Base-by-base conservation (phyloP, 2,888 invertebrate genomes). In the Nudaria mundana region DNA sequence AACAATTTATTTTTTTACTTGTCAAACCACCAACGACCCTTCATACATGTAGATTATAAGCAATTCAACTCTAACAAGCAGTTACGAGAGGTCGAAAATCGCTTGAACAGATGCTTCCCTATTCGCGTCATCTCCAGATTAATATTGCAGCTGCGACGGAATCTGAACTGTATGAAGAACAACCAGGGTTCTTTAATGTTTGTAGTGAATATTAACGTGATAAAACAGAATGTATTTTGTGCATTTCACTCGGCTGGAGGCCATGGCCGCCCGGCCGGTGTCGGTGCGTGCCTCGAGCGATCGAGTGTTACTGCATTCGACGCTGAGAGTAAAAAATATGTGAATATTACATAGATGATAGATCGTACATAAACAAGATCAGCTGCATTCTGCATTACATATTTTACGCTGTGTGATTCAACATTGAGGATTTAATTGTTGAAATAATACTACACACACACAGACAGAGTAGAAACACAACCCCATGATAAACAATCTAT, bases 211-310 rank as follows among this genome's bases (percentile, higher is more conserved):
- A 58, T 66, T 77, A 77, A 77, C 69, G 74, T 81, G 82, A 83
- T 84, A 84, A 84, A 82, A 76, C 75, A 71, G 76, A 84, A 84
- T 84, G 82, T 79, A 83, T 85, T 82, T 84, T 83, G 82, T 83
- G 83, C 83, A 83, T 83, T 82, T 84, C 73, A 79, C 71, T 76
- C 66, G 79, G 73, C 58, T 67, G 69, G 72, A 73, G 75, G 71
- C 69, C 65, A 70, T 49, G 74, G 71, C 20, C 20, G 20, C 5
- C 8, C n/a, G n/a, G n/a, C n/a, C n/a, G n/a, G 20, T 8, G 20
- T 68, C 64, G 70, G 50, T 64, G 64, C 60, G 65, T 56, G 69
- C 64, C 61, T 44, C 46, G 34, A 54, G 63, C 62, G 65, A 55
- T 58, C 56, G 46, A 53, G 54, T 53, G 56, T 15, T 50, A 52